These are phyloP conservation scores for Montipora sp. DNA, from an alignment of 64 coral and sea anemone genomes.

Conservation along the genomic window DNA sequence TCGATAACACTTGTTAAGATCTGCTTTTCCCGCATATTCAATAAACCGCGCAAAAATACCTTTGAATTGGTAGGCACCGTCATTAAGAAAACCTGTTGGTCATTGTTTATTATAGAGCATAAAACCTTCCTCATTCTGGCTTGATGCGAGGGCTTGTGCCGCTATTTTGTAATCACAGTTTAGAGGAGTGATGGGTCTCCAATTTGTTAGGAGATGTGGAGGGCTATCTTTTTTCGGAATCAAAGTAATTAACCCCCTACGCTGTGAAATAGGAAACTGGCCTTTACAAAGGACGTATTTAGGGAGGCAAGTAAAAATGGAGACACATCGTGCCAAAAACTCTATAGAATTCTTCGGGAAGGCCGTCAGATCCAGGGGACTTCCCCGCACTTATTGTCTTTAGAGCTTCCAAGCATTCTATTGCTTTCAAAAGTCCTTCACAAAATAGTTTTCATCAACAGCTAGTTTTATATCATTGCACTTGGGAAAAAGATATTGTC, in stretches of 20 bases:
- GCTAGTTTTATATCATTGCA: background rate
- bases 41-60: too few relatives aligned
- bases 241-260: conserved; percentile 33
- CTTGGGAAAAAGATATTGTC: conserved; percentile 15
- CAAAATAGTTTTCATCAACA: conserved; percentile 11
- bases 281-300: conserved; percentile 40
- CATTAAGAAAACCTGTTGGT: background rate
- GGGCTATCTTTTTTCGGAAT: conserved; percentile 53
- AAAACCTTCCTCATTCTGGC: background rate
- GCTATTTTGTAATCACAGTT: too few relatives aligned
- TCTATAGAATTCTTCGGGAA: conserved; percentile 1
- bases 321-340: conserved; percentile 30
- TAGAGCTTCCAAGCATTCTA: conserved; percentile 46
- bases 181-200: background rate
- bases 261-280: conserved; percentile 31
- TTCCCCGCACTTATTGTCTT: conserved; percentile 38
- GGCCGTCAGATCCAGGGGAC: conserved; percentile 36
- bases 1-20: too few relatives aligned
- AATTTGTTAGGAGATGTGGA: background rate
- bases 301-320: conserved; percentile 20
- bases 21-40: too few relatives aligned
- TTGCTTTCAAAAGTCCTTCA: conserved; percentile 30
- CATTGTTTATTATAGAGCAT: background rate
- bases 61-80: background rate
- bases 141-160: too few relatives aligned